Percentiles rank a stretch among this genome's conserved stretches.
Conservation (phyloP, 2,113 vertebrate species). For the Charadrius vociferus region DNA sequence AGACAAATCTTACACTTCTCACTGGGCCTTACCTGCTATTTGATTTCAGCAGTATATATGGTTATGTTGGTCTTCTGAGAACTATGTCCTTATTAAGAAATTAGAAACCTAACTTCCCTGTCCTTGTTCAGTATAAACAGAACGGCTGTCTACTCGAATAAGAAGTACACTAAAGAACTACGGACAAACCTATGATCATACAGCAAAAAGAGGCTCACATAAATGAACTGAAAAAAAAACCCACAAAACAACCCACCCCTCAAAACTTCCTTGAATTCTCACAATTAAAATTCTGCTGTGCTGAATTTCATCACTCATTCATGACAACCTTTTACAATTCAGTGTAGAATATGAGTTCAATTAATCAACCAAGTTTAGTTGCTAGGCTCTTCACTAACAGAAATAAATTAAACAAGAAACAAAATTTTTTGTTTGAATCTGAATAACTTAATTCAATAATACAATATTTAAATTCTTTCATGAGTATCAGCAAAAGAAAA, state of each 20-base stretch:
- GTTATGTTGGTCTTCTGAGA: neutral
- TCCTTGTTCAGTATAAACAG: neutral
- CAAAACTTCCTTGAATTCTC: neutral
- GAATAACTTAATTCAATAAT: neutral
- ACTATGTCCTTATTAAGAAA: neutral
- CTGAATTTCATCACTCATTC: neutral
- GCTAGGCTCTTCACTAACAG: neutral
- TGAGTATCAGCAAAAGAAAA: neutral
- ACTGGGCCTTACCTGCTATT: neutral
- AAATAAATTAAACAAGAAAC: neutral
- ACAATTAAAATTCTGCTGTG: neutral
- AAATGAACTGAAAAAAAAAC: neutral
- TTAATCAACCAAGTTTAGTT: neutral
- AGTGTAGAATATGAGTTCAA: neutral
- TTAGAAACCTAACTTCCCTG: neutral
- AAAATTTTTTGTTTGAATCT: neutral
- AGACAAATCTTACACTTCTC: neutral
- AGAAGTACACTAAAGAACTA: neutral
- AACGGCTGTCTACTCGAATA: neutral
- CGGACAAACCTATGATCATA: accelerated
- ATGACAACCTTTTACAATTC: neutral
- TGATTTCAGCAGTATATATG: neutral
- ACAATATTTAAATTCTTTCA: neutral
- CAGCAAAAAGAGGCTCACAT: neutral
- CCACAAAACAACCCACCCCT: neutral